Evolutionary conservation across 2,888 invertebrate species (phyloP).

Genomic region (Zhuqinia jingwanae): DNA sequence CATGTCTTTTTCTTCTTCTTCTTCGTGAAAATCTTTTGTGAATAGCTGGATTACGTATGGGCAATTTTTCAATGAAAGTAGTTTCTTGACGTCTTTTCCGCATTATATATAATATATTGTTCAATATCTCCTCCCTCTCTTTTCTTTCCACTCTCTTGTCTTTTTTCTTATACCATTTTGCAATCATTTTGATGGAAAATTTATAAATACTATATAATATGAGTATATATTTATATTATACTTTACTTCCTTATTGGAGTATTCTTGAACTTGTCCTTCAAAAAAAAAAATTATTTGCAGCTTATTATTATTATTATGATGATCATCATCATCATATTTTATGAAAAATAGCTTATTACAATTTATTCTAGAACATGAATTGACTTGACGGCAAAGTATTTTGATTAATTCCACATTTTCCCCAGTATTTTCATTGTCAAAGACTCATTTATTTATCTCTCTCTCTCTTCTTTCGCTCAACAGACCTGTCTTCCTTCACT

Average conservation of each 20-base stretch:
- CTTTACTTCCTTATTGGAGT: conserved; percentile 1
- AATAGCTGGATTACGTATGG: not conserved
- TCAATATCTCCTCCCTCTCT: too few species aligned
- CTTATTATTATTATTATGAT: too few species aligned
- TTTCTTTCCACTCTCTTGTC: too few species aligned
- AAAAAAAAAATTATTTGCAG: conserved; percentile 33
- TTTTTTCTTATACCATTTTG: too few species aligned
- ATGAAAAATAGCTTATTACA: conserved; percentile 8
- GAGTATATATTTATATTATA: too few species aligned
- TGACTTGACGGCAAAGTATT: not conserved
- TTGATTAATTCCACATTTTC: conserved; percentile 18
- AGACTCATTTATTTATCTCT: conserved; percentile 52
- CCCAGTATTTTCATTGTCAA: not conserved
- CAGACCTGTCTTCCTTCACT: not conserved
- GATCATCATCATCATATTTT: conserved; percentile 23
- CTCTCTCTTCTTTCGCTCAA: not conserved
- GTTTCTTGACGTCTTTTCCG: too few species aligned
- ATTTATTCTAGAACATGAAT: not conserved
- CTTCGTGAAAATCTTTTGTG: not conserved
- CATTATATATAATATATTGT: too few species aligned
- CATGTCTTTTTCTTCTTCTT: too few species aligned
- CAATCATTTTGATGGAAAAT: too few species aligned
- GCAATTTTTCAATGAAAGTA: not conserved
- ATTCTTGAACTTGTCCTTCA: conserved; percentile 39
- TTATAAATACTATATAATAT: too few species aligned